Conservation (phyloP, 2,888 invertebrate genomes). For the Argyra leucocephala region DNA sequence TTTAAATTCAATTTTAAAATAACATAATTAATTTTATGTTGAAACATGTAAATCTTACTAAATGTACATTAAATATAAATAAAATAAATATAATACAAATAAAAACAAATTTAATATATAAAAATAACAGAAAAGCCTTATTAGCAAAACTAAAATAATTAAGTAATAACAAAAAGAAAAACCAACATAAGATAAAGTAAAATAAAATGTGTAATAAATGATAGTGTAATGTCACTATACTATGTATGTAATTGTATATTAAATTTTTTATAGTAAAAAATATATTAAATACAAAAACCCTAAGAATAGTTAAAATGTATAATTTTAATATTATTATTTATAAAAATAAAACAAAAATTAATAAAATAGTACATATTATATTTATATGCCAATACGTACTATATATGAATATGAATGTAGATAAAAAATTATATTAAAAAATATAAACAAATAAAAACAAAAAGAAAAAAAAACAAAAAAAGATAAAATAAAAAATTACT, state of each 20-base stretch:
- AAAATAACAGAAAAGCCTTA: constrained; percentile 4
- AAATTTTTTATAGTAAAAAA: not conserved
- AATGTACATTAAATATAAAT: too few species aligned
- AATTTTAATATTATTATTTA: not conserved
- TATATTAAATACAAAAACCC: not conserved
- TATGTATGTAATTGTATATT: not conserved
- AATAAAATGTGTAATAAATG: not conserved
- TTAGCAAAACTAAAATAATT: not conserved
- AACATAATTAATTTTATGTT: too few species aligned
- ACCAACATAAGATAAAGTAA: not conserved
- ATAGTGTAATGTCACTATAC: not conserved
- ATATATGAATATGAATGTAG: too few species aligned
- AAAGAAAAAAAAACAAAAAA: too few species aligned
- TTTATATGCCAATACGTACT: too few species aligned
- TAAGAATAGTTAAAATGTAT: not conserved
- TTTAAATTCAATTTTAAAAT: too few species aligned
- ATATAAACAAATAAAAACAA: too few species aligned
- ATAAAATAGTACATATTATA: too few species aligned
- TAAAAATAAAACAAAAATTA: not conserved
- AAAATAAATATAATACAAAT: not conserved
- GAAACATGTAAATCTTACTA: too few species aligned
- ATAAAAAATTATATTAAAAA: too few species aligned
- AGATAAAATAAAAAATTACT: too few species aligned
- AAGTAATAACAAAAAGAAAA: not conserved
- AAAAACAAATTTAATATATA: not conserved